Evolutionary conservation across 2,797 vertebrate genomes (phyloP).

Genomic region (Pyrrhura leucotis): DNA sequence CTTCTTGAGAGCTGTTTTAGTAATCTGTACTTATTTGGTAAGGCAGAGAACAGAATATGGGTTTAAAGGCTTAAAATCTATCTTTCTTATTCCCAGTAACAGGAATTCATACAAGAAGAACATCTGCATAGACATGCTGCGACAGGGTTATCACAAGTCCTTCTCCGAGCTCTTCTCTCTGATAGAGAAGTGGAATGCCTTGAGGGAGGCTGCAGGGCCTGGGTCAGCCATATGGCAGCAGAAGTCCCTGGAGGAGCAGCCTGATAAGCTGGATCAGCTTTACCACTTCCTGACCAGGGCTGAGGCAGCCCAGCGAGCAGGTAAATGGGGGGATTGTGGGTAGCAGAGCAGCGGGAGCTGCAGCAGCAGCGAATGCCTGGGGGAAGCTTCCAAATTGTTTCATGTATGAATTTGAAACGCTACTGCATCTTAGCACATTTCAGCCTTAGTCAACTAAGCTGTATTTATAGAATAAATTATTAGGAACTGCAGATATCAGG

Average conservation of each 20-base stretch:
- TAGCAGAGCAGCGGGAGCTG: conserved; percentile 68
- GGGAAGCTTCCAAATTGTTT: conserved; percentile 82
- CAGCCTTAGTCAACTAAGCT: conserved; percentile 75
- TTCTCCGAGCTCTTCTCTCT: conserved; percentile 82
- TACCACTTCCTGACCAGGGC: conserved; percentile 84
- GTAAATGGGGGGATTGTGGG: conserved; percentile 76
- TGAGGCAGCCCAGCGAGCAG: conserved; percentile 82
- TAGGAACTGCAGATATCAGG: neutral
- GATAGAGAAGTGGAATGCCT: conserved; percentile 84
- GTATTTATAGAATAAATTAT: conserved; percentile 42
- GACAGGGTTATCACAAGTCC: conserved; percentile 82
- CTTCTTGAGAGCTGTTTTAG: conserved; percentile 18
- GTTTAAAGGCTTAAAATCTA: conserved; percentile 54
- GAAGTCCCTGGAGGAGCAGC: conserved; percentile 87
- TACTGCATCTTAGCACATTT: conserved; percentile 72
- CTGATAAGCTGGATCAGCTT: conserved; percentile 89
- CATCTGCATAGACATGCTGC: conserved; percentile 87
- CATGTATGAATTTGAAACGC: conserved; percentile 78
- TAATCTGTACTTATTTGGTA: neutral
- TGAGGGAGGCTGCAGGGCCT: conserved; percentile 87
- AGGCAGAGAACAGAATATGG: neutral
- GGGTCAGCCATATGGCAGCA: conserved; percentile 94
- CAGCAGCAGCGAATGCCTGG: conserved; percentile 62
- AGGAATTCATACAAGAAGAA: conserved; percentile 87
- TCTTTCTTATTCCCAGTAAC: conserved; percentile 77